These are phyloP conservation scores for Pantala flavescens DNA, from an alignment of 1,140 invertebrate genomes.

Conservation along the genomic window DNA sequence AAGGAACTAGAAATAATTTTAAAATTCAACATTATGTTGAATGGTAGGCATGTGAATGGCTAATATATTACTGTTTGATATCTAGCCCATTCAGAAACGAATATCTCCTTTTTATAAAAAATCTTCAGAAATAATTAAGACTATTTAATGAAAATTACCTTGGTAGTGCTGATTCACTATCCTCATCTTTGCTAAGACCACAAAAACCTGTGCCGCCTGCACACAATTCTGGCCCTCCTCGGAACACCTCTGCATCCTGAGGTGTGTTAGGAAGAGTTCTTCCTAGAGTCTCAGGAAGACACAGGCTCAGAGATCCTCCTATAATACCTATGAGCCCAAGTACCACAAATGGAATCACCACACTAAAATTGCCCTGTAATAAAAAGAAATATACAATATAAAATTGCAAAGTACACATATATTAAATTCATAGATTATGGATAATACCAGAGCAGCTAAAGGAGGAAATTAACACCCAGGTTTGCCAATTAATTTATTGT, in stretches of 20 bases:
- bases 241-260: background rate
- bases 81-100: too few relatives aligned
- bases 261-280: conserved; percentile 1
- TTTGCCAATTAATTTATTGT: too few relatives aligned
- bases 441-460: too few relatives aligned
- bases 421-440: too few relatives aligned
- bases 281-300: conserved; percentile 1
- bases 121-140: too few relatives aligned
- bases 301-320: background rate
- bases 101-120: too few relatives aligned
- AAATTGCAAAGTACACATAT: too few relatives aligned
- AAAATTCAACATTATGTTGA: too few relatives aligned
- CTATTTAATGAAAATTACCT: background rate
- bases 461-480: too few relatives aligned
- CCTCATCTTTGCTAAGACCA: background rate
- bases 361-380: conserved; percentile 5
- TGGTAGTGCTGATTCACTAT: background rate
- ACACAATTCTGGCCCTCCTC: background rate
- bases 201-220: background rate
- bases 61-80: too few relatives aligned
- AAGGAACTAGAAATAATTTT: too few relatives aligned
- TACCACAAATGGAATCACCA: background rate
- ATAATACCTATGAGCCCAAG: background rate
- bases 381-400: background rate
- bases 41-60: too few relatives aligned